Evolutionary conservation across 1,140 invertebrate genomes (phyloP).

Genomic region (Bombyx mandarina): DNA sequence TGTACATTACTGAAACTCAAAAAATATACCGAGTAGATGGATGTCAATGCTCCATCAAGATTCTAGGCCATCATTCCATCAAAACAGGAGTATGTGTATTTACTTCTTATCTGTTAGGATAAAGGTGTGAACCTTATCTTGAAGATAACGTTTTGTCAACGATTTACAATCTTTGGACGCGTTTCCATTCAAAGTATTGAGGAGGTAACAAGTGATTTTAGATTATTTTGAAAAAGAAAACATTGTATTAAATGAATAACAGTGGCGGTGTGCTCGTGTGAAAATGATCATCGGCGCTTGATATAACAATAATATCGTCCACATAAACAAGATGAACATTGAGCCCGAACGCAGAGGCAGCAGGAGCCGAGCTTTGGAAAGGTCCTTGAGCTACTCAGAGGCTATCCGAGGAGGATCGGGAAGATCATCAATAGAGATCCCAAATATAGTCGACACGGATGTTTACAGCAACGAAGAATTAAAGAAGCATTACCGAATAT

Average conservation of each 20-base stretch:
- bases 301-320: neutral
- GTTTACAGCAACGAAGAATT: slow-evolving; percentile 60
- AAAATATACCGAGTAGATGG: neutral
- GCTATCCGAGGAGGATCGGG: slow-evolving; percentile 49
- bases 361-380: slow-evolving; percentile 37
- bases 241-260: too few species aligned
- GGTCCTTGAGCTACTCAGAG: slow-evolving; percentile 58
- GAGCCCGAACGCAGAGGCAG: slow-evolving; percentile 41
- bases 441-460: slow-evolving; percentile 44
- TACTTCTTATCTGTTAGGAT: slow-evolving; percentile 48
- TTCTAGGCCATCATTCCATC: slow-evolving; percentile 47
- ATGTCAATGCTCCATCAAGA: slow-evolving; percentile 7
- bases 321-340: slow-evolving; percentile 21
- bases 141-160: slow-evolving; percentile 4
- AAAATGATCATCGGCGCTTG: too few species aligned
- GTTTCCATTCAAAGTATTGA: slow-evolving; percentile 5
- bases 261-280: neutral
- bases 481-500: slow-evolving; percentile 58
- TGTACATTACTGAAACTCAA: neutral
- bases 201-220: slow-evolving; percentile 4
- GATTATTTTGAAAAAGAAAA: neutral
- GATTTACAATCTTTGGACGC: slow-evolving; percentile 3
- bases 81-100: slow-evolving; percentile 44
- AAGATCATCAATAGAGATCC: slow-evolving; percentile 55
- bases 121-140: slow-evolving; percentile 38